Conservation (phyloP, 53 echinoderm and acorn worm species). For the Patiria pectinifera region DNA sequence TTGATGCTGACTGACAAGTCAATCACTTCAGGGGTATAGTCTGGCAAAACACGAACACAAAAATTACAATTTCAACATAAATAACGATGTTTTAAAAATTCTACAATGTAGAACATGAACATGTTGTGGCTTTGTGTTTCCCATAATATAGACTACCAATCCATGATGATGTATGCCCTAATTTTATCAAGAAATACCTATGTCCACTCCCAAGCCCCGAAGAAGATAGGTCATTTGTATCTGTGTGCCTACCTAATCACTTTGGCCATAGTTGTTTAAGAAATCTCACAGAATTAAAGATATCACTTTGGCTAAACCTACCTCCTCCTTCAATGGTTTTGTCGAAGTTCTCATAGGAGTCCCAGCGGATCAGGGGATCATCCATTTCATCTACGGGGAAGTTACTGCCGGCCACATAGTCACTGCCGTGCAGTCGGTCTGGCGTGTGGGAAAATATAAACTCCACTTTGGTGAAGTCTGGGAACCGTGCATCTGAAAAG, state of each 20-base stretch:
- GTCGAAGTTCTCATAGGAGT: constrained; percentile 93
- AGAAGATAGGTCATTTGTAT: too few relatives aligned
- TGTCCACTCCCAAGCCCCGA: too few relatives aligned
- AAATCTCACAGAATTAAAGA: not conserved
- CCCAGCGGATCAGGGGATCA: constrained; percentile 91
- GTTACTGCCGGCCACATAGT: constrained; percentile 77
- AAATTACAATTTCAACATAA: not conserved
- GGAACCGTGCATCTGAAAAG: constrained; percentile 84
- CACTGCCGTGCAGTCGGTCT: constrained; percentile 81
- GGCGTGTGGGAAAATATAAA: constrained; percentile 87
- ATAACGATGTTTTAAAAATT: too few relatives aligned
- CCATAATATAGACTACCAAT: too few relatives aligned
- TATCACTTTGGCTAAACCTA: not conserved
- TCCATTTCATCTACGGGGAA: constrained; percentile 85
- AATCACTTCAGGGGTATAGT: constrained; percentile 67
- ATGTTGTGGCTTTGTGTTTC: too few relatives aligned
- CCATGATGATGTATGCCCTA: too few relatives aligned
- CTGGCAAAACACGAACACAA: constrained; percentile 32
- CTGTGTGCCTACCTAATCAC: too few relatives aligned
- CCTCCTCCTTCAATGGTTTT: constrained; percentile 81
- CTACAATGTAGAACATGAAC: too few relatives aligned
- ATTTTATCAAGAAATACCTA: too few relatives aligned
- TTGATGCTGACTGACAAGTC: constrained; percentile 71
- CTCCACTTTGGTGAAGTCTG: constrained; percentile 93
- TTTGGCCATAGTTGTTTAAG: too few relatives aligned